Conservation (phyloP, 2,888 invertebrate genomes). For the Syrphus vitripennis region DNA sequence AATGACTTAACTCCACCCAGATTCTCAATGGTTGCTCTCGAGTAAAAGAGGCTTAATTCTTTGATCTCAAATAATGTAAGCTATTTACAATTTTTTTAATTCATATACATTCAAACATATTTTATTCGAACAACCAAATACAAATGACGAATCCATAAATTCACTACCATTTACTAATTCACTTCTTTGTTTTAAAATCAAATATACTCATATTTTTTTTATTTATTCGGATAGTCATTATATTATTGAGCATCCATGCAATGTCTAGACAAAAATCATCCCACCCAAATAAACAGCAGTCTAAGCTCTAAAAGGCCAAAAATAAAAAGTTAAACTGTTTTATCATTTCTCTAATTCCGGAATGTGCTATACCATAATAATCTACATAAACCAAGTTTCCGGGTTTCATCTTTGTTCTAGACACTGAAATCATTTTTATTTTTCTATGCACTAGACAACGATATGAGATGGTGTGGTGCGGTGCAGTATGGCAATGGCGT, state of each 20-base stretch:
- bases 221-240: neutral
- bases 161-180: neutral
- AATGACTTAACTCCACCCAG: too few species aligned
- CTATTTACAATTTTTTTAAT: neutral
- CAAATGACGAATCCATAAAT: neutral
- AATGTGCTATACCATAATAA: constrained; percentile 61
- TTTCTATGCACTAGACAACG: neutral
- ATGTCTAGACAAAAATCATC: constrained; percentile 33
- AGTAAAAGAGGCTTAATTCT: too few species aligned
- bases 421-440: constrained; percentile 6
- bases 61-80: too few species aligned
- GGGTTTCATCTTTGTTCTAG: constrained; percentile 22
- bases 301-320: constrained; percentile 33
- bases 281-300: neutral
- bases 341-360: constrained; percentile 40
- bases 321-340: constrained; percentile 46
- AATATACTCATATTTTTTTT: neutral
- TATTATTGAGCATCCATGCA: constrained; percentile 30
- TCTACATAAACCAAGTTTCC: constrained; percentile 49
- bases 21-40: too few species aligned
- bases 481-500: too few species aligned
- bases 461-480: neutral
- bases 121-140: neutral
- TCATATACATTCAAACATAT: neutral
- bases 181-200: neutral